A percentile compares a stretch with the other conserved stretches of the same genome.
phyloP scores from a whole-genome alignment of 2,797 vertebrate species.

The Pangasius mekongensis region DNA sequence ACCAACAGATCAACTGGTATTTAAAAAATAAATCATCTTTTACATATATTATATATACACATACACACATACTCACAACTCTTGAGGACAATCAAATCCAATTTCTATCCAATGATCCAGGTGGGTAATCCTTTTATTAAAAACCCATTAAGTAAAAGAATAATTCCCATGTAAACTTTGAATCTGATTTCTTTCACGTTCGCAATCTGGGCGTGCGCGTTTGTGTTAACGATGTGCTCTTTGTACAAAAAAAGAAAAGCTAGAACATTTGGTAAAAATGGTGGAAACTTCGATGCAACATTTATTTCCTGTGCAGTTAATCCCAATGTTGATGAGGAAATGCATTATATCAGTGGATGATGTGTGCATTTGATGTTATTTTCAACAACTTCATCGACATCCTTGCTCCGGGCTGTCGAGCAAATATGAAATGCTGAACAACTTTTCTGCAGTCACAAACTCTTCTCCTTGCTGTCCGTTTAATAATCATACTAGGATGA shows the following conservation, averaged over 20 bases:
- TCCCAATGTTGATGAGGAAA: neutral
- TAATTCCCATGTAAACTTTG: neutral
- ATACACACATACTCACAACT: neutral
- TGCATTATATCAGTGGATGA: neutral
- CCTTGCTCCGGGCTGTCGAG: neutral
- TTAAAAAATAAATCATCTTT: neutral
- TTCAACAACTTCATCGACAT: neutral
- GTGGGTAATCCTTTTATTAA: neutral
- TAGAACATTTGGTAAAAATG: neutral
- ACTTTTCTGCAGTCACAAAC: neutral
- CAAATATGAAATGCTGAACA: neutral
- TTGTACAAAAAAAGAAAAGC: neutral
- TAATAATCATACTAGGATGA: neutral
- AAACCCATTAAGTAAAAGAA: neutral
- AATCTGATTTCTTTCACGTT: neutral
- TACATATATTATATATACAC: neutral
- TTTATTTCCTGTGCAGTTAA: neutral
- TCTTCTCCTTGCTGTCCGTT: neutral
- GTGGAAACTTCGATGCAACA: neutral
- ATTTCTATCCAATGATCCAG: neutral
- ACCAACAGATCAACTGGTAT: neutral
- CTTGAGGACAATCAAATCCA: neutral
- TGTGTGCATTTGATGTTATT: neutral
- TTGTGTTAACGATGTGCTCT: neutral
- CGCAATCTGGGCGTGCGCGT: neutral